Evolutionary conservation across 1,140 invertebrate genomes (phyloP).

Genomic region (Zaprionus camerounensis): DNA sequence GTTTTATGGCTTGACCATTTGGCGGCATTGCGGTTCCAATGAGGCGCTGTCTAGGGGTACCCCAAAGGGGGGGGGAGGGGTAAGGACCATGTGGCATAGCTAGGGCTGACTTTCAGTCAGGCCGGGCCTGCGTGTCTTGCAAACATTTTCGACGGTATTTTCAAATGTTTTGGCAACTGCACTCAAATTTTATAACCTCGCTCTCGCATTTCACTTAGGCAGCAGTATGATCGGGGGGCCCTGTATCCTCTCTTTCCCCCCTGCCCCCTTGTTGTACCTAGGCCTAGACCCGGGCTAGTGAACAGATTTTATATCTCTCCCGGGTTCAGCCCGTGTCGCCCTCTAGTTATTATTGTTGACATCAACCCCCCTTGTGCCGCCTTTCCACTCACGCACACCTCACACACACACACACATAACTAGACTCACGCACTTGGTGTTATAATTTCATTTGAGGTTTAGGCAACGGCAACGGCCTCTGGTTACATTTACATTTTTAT

Average conservation of each 20-base stretch:
- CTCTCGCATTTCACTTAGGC: conserved; percentile 64
- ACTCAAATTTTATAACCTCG: conserved; percentile 71
- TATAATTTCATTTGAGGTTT: conserved; percentile 77
- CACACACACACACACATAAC: background rate
- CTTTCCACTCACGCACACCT: background rate
- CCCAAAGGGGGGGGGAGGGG: background rate
- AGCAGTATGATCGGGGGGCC: conserved; percentile 5
- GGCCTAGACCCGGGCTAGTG: conserved; percentile 10
- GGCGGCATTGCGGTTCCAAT: conserved; percentile 48
- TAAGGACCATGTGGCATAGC: background rate
- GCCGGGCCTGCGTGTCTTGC: conserved; percentile 52
- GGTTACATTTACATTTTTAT: conserved; percentile 80
- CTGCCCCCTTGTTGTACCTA: background rate
- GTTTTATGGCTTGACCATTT: conserved; percentile 67
- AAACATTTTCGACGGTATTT: conserved; percentile 65
- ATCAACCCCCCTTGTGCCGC: background rate
- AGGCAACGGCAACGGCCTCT: conserved; percentile 42
- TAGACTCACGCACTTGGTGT: conserved; percentile 44
- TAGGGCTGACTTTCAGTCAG: background rate
- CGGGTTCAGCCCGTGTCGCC: background rate
- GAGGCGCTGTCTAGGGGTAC: background rate
- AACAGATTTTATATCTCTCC: conserved; percentile 42
- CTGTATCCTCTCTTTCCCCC: too few relatives aligned
- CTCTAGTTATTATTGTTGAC: conserved; percentile 36
- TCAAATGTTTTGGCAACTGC: conserved; percentile 64